Percentiles rank a stretch among this genome's conserved stretches.
phyloP scores from a whole-genome alignment of 2,888 invertebrate species.

The Himalopsyche kuldschensis region DNA sequence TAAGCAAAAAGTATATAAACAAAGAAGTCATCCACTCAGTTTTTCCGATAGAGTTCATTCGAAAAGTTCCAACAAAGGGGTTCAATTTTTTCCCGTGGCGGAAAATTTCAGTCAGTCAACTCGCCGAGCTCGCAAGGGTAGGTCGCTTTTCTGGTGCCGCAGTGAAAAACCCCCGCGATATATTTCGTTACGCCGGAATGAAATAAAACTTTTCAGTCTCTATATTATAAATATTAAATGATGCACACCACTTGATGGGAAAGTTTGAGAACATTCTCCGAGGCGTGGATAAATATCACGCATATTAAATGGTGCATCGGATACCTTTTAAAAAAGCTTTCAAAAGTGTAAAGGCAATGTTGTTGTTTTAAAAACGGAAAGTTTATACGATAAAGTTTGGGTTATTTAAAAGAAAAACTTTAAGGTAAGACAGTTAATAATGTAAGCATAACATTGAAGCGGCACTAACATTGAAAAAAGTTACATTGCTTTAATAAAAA shows the following conservation, averaged over 20 bases:
- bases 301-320: not conserved
- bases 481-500: too few species aligned
- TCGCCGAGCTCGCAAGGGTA: not conserved
- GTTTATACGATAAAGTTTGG: too few species aligned
- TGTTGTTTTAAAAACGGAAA: too few species aligned
- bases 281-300: not conserved
- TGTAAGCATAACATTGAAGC: too few species aligned
- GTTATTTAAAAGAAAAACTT: too few species aligned
- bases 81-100: not conserved
- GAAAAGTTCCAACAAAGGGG: not conserved
- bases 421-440: too few species aligned
- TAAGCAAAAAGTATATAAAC: too few species aligned
- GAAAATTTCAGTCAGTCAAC: not conserved
- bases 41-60: not conserved
- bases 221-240: not conserved
- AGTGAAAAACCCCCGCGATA: not conserved
- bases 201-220: not conserved
- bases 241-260: not conserved
- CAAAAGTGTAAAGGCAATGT: not conserved
- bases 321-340: not conserved
- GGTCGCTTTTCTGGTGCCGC: not conserved
- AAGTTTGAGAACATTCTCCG: not conserved
- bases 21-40: not conserved
- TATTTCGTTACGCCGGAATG: not conserved
- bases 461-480: too few species aligned